Evolutionary conservation across 2,888 invertebrate genomes (phyloP).

Genomic region (Polyploca ridens): DNA sequence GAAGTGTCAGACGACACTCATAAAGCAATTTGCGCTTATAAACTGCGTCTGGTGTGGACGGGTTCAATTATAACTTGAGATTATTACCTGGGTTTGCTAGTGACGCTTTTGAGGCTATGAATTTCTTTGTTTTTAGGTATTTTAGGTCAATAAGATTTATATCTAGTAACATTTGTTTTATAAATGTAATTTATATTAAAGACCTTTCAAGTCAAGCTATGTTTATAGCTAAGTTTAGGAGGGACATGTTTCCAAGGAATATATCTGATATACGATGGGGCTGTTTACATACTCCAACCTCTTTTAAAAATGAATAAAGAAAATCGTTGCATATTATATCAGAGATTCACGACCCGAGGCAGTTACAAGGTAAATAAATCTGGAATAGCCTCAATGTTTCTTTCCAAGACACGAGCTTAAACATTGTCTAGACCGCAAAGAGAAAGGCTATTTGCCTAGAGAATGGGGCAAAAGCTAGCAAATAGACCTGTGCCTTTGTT

Average conservation of each 20-base stretch:
- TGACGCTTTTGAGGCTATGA: background rate
- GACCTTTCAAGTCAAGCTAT: no score
- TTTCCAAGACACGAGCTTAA: background rate
- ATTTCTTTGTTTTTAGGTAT: background rate
- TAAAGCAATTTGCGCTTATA: slow-evolving; percentile 34
- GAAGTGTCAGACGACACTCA: slow-evolving; percentile 23
- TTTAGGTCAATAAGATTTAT: background rate
- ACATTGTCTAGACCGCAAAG: background rate
- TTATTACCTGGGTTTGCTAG: background rate
- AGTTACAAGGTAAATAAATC: background rate
- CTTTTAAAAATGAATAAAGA: no score
- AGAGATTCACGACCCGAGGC: background rate
- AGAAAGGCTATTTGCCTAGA: background rate
- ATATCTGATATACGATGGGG: no score
- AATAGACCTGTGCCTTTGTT: background rate
- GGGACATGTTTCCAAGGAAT: no score
- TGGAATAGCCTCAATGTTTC: background rate
- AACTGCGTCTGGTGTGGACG: slow-evolving; percentile 20
- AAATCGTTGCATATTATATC: no score
- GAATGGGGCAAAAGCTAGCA: slow-evolving; percentile 1
- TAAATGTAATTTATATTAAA: no score
- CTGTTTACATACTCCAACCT: no score
- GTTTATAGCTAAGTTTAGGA: no score
- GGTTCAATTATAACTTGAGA: slow-evolving; percentile 24
- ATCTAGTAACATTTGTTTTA: no score